Base-by-base conservation (phyloP, 2,113 vertebrate genomes). In the Herpailurus yagouaroundi region DNA sequence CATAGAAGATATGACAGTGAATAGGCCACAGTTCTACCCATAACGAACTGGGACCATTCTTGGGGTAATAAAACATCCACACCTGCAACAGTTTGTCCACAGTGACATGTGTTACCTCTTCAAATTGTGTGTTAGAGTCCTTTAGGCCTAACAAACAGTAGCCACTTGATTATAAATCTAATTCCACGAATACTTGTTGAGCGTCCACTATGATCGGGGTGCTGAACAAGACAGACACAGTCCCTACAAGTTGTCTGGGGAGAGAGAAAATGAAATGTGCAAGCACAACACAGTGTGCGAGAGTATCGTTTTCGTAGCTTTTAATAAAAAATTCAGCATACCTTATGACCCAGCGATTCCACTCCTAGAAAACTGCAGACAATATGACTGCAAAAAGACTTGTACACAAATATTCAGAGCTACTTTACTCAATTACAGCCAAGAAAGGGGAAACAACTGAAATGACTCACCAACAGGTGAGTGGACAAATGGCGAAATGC, bases 111-210 rank as follows among this genome's bases (percentile, higher is more conserved):
- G 38, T 96, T 93, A 92, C 60, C 41, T 85, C 76, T 76, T 85
- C 33, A 69, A 93, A 76, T 41, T 66, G 23, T 63, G 29, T 85
- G 60, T 13, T 55, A 66, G 69, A 88, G 85, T 45, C 13, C 8
- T 76, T 48, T 64, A 64, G 55, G 76, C 36, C 89, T 81, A 84
- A 77, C 41, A 45, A 89, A 71, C 5, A 85, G 27, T 81, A 71
- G 50, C 36, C n/a, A 77, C n/a, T 94, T 88, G 93, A 89, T 93
- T 91, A 93, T 23, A 69, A 85, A 66, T 95, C 45, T n/a, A 91
- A 95, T 96, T 89, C 63, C 74, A 89, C 64, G 89, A 82, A n/a
- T 89, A 85, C 55, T 89, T 87, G 27, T 33, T 87, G 80, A 90
- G 68, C 19, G 55, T 38, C n/a, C 80, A 73, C 29, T 76, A 18